These are phyloP conservation scores for Lutraria rhynchaena DNA, from an alignment of 1,140 invertebrate genomes.

Conservation along the genomic window DNA sequence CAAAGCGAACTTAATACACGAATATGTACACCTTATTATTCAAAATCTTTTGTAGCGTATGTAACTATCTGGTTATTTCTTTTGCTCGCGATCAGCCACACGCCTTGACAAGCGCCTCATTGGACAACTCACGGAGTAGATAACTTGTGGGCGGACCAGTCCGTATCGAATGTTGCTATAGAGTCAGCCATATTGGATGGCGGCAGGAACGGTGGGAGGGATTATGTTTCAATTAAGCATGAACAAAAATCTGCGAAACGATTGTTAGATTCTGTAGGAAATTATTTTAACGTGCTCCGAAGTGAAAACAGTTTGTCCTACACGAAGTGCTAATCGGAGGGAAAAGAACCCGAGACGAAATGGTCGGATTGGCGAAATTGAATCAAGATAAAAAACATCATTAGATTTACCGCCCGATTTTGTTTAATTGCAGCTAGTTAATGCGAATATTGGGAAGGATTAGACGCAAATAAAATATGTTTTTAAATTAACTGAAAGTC, in stretches of 20 bases:
- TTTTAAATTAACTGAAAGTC: too few relatives aligned
- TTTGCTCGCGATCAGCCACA: conserved; percentile 25
- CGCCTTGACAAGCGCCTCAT: conserved; percentile 24
- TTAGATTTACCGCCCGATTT: too few relatives aligned
- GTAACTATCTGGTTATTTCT: conserved; percentile 34
- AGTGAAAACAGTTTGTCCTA: conserved; percentile 43
- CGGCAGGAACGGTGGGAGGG: neutral
- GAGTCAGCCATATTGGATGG: conserved; percentile 29
- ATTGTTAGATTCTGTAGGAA: conserved; percentile 29
- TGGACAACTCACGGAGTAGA: conserved; percentile 4
- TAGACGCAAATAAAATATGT: too few relatives aligned
- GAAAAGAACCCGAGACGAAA: too few relatives aligned
- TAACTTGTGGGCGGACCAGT: conserved; percentile 40
- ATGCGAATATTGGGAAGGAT: too few relatives aligned
- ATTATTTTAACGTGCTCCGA: conserved; percentile 33
- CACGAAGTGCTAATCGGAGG: conserved; percentile 25
- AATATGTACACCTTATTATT: conserved; percentile 44
- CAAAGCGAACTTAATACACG: conserved; percentile 30
- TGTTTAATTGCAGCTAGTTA: too few relatives aligned
- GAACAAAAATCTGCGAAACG: conserved; percentile 29
- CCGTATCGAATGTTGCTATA: too few relatives aligned
- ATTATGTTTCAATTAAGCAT: conserved; percentile 39
- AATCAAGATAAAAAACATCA: too few relatives aligned
- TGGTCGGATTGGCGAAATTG: too few relatives aligned
- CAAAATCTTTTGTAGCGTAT: conserved; percentile 35